These are phyloP conservation scores for Stenodema calcarata DNA, from an alignment of 2,888 invertebrate genomes.

Conservation along the genomic window DNA sequence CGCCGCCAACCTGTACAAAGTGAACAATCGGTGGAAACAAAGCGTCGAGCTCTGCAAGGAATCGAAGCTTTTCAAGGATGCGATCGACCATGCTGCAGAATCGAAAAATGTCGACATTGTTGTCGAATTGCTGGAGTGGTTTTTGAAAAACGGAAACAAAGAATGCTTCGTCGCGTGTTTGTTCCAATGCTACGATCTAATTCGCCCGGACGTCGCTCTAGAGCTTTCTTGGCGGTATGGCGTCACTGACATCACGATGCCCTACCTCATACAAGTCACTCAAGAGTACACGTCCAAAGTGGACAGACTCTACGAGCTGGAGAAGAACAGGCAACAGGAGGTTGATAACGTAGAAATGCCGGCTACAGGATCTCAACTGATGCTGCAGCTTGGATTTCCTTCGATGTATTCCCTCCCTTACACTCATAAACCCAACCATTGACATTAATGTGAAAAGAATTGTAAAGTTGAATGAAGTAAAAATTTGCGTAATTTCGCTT, in stretches of 20 bases:
- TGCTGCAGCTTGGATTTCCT: neutral
- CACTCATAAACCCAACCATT: neutral
- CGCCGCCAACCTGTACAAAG: constrained; percentile 98
- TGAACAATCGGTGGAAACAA: constrained; percentile 99
- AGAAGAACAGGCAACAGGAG: neutral
- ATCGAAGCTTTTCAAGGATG: constrained; percentile 95
- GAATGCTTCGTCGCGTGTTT: constrained; percentile 98
- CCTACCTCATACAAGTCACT: constrained; percentile 94
- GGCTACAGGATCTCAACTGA: neutral
- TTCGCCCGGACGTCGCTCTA: constrained; percentile 96
- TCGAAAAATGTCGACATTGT: constrained; percentile 95
- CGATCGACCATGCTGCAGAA: constrained; percentile 99
- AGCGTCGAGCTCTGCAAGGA: constrained; percentile 99
- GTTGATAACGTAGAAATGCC: neutral
- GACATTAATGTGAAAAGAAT: neutral
- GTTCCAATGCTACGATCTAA: constrained; percentile 96
- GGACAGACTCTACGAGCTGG: neutral
- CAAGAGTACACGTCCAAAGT: constrained; percentile 71
- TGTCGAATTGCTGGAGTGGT: constrained; percentile 96
- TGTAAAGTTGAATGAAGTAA: neutral
- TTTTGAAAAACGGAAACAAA: constrained; percentile 90
- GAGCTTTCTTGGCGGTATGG: constrained; percentile 98
- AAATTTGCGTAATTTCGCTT: neutral
- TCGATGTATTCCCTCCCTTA: neutral
- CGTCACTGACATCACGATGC: constrained; percentile 99